Percentiles rank a stretch among this genome's conserved stretches.
Conservation (phyloP, 2,797 vertebrate genomes). For the Malurus leucopterus region DNA sequence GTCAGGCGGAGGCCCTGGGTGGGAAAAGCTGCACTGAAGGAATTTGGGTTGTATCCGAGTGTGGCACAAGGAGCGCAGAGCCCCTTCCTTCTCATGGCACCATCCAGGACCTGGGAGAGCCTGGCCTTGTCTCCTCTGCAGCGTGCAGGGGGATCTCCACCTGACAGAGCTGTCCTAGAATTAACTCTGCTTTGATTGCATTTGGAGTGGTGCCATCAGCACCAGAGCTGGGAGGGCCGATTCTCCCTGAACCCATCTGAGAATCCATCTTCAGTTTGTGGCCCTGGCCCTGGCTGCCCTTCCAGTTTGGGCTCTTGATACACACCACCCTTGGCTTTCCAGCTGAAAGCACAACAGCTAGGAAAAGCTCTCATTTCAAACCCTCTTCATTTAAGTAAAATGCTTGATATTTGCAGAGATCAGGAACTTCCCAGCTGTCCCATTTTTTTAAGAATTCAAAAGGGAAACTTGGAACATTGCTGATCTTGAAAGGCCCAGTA, state of each 20-base stretch:
- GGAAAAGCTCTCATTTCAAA: background rate
- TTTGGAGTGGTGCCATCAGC: background rate
- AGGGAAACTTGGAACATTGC: background rate
- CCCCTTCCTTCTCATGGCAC: background rate
- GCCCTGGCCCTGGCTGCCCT: background rate
- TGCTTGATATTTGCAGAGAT: background rate
- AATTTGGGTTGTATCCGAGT: rapidly evolving
- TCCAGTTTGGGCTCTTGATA: background rate
- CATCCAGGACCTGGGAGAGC: background rate
- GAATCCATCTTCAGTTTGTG: background rate
- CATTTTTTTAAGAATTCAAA: background rate
- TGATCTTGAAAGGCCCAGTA: background rate
- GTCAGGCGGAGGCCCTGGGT: background rate
- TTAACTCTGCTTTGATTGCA: background rate
- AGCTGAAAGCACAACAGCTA: background rate
- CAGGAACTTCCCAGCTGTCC: background rate
- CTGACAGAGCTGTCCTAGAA: rapidly evolving
- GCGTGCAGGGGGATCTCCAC: rapidly evolving
- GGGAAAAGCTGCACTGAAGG: background rate
- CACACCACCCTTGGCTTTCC: rapidly evolving
- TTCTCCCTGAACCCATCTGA: background rate
- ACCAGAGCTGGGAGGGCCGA: background rate
- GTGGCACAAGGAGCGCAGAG: background rate
- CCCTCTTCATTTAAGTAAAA: background rate
- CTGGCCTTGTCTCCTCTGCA: rapidly evolving